Conservation (phyloP, 2,797 vertebrate genomes). For the Muscicapa comitata region DNA sequence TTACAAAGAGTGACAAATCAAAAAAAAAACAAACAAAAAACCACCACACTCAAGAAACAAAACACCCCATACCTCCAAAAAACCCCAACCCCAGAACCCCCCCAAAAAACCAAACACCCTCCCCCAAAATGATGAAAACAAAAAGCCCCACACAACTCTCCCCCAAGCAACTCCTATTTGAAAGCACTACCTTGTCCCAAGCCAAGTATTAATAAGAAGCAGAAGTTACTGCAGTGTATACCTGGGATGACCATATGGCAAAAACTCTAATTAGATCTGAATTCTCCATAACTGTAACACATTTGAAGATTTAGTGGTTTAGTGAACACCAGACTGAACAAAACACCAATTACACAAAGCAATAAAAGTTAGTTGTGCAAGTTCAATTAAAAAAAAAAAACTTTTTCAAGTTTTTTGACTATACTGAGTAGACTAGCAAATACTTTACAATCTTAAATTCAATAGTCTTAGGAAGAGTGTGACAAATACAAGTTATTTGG, state of each 20-base stretch:
- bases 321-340: background rate
- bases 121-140: background rate
- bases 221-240: background rate
- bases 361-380: background rate
- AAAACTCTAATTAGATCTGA: background rate
- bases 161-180: background rate
- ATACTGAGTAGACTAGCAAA: background rate
- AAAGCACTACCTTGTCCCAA: background rate
- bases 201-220: background rate
- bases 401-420: background rate
- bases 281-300: background rate
- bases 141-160: background rate
- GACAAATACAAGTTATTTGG: background rate
- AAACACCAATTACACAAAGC: background rate
- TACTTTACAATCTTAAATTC: too few species aligned
- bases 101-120: fast-evolving
- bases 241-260: background rate
- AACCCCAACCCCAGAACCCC: fast-evolving
- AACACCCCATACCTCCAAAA: fast-evolving
- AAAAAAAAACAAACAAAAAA: background rate
- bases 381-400: background rate
- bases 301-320: background rate
- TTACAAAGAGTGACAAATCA: background rate
- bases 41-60: background rate
- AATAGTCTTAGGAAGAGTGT: background rate